These are phyloP conservation scores for Epirrita christyi DNA, from an alignment of 2,888 invertebrate species.

Conservation along the genomic window DNA sequence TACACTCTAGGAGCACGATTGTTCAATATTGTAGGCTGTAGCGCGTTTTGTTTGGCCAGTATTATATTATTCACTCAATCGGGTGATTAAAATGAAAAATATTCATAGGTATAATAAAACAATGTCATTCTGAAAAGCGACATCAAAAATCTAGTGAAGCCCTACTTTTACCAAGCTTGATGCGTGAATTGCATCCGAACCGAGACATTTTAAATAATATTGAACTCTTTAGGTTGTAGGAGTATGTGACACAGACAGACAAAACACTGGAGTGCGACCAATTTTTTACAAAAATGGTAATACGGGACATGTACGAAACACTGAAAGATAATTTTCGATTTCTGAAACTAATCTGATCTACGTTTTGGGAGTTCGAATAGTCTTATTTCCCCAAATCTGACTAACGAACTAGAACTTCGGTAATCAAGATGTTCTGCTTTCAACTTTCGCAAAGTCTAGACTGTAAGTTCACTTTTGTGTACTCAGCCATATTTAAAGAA, in stretches of 20 bases:
- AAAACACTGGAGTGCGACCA: too few species aligned
- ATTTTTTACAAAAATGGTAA: too few species aligned
- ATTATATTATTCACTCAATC: background rate
- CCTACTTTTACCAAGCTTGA: too few species aligned
- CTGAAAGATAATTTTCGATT: too few species aligned
- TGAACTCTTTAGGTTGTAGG: too few species aligned
- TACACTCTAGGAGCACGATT: conserved; percentile 1
- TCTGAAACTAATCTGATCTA: background rate
- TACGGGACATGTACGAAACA: too few species aligned
- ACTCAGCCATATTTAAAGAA: conserved; percentile 10
- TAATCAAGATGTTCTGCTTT: conserved; percentile 24
- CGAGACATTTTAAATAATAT: too few species aligned
- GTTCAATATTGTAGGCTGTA: background rate
- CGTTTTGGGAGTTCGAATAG: conserved; percentile 9
- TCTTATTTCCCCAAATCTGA: conserved; percentile 13
- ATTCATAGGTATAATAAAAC: too few species aligned
- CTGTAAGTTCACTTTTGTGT: conserved; percentile 8
- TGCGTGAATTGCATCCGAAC: too few species aligned
- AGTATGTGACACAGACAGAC: too few species aligned
- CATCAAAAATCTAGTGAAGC: too few species aligned
- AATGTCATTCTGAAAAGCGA: too few species aligned
- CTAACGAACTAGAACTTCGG: conserved; percentile 26
- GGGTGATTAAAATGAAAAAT: background rate
- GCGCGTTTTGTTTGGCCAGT: background rate
- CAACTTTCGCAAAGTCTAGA: conserved; percentile 13